These are phyloP conservation scores for Nesospiza acunhae DNA, from an alignment of 2,113 vertebrate species.

Conservation along the genomic window DNA sequence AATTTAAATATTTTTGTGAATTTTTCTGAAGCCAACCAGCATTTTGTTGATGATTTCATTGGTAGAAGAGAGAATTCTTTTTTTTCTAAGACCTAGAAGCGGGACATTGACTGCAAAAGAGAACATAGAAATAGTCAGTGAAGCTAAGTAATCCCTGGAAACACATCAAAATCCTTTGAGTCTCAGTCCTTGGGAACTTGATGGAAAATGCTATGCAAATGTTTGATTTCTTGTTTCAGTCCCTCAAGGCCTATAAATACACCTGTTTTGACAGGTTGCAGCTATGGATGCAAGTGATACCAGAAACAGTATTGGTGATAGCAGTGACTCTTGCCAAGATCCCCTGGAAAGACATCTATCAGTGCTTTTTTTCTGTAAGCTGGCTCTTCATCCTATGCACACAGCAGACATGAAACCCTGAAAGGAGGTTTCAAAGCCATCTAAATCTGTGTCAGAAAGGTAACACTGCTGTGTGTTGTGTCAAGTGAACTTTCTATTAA, in stretches of 20 bases:
- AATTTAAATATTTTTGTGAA: neutral
- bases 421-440: neutral
- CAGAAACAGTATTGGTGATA: neutral
- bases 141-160: slow-evolving; percentile 21
- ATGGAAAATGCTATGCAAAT: neutral
- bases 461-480: neutral
- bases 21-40: neutral
- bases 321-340: neutral
- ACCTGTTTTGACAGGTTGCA: slow-evolving; percentile 32
- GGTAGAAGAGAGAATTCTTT: neutral
- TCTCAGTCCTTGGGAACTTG: neutral
- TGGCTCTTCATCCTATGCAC: neutral
- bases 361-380: neutral
- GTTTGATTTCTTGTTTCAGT: neutral
- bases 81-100: neutral
- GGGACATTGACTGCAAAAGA: neutral
- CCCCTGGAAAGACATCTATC: slow-evolving; percentile 5
- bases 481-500: neutral
- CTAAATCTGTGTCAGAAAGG: neutral
- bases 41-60: neutral
- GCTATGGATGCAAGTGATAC: neutral
- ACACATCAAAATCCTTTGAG: neutral
- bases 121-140: neutral
- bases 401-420: neutral
- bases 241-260: slow-evolving; percentile 49